Conservation (phyloP, 2,888 invertebrate genomes). For the Ariolimax columbianus region DNA sequence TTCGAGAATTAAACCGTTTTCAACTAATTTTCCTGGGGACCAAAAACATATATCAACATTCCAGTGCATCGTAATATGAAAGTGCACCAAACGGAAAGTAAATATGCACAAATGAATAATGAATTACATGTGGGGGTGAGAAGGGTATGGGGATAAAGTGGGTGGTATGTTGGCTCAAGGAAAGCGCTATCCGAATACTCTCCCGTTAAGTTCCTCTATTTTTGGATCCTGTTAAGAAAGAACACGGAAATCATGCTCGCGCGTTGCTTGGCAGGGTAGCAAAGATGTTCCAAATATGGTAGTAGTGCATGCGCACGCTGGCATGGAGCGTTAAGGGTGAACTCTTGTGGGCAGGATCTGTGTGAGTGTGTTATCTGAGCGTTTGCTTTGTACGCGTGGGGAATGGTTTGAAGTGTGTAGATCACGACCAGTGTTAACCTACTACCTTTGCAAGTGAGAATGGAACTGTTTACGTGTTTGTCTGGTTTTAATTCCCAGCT, state of each 20-base stretch:
- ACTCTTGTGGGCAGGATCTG: slow-evolving; percentile 15
- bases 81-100: too few species aligned
- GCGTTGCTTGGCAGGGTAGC: slow-evolving; percentile 34
- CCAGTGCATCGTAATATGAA: too few species aligned
- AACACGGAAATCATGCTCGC: not conserved
- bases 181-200: not conserved
- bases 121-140: not conserved
- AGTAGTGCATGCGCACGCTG: not conserved
- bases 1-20: too few species aligned
- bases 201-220: slow-evolving; percentile 28
- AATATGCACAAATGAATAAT: not conserved
- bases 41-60: too few species aligned
- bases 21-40: too few species aligned
- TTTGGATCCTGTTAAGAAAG: slow-evolving; percentile 34
- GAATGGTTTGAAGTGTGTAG: not conserved
- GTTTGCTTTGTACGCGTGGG: slow-evolving; percentile 13
- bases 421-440: not conserved
- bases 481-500: not conserved
- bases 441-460: not conserved
- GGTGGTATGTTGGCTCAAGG: not conserved
- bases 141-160: not conserved
- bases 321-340: not conserved
- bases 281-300: slow-evolving; percentile 38
- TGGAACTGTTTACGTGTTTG: not conserved
- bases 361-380: not conserved